Base-by-base conservation (phyloP, 2,113 vertebrate species). In the Progne subis region DNA sequence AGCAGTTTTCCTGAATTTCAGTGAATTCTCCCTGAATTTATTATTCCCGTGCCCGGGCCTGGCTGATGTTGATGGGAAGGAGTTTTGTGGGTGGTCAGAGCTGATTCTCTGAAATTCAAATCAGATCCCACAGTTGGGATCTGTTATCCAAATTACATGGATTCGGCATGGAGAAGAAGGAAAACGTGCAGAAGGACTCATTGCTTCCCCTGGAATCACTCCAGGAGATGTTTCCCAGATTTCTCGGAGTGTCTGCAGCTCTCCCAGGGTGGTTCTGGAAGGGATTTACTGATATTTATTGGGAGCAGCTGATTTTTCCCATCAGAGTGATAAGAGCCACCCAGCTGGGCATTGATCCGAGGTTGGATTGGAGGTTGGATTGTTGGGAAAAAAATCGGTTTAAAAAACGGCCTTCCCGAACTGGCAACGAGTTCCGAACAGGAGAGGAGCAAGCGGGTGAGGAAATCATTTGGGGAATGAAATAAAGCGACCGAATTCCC, bases 231-330 rank as follows among this genome's bases (percentile, higher is more conserved):
- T 28, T 50, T 19, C 15, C 6, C 11, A 12, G 65, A 4, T 64
- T 32, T 15, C n/a, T 11, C 20, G 8, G 64, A 8, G 39, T 0
- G 2, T 16, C 26, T 31, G 64, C 67, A 56, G n/a, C 63, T 6
- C 37, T 70, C 20, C 0, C 25, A 0, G 11, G n/a, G 2, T 4
- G 5, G 0, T 11, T 56, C 47, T 29, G 23, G 25, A 52, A 18
- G 26, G 67, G 57, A 17, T 71, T 70, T 29, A 15, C 7, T 23
- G 18, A 25, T 23, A 5, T 8, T 89, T 64, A 5, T 8, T 18
- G 43, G 25, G 70, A 14, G 5, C 18, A 56, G 32, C 29, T 41
- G 82, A 5, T 70, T 81, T 63, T 68, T 3, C 41, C 46, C 9
- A 1, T 13, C 11, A 11, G 39, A 14, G 47, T 0, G 8, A 5